phyloP scores from a whole-genome alignment of 2,888 invertebrate genomes.

The Drosophila koepferae region DNA sequence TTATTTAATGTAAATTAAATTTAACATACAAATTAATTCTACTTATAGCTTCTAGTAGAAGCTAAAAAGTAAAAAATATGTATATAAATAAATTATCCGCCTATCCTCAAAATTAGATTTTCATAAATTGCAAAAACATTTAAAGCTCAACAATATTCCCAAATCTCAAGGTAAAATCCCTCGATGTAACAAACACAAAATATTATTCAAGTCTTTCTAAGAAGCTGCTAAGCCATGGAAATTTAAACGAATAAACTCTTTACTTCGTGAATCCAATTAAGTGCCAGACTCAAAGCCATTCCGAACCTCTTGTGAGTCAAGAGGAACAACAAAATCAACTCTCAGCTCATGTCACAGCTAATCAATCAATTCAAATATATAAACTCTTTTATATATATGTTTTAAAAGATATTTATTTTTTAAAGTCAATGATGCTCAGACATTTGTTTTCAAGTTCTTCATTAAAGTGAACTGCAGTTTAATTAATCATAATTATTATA shows the following conservation, averaged over 20 bases:
- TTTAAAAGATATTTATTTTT: background rate
- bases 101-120: too few species aligned
- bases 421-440: background rate
- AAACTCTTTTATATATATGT: background rate
- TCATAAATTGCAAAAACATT: too few species aligned
- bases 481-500: background rate
- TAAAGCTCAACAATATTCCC: background rate
- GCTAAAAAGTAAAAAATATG: too few species aligned
- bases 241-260: background rate
- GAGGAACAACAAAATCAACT: background rate
- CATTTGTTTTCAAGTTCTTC: background rate
- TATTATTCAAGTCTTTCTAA: background rate
- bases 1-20: too few species aligned
- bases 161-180: background rate
- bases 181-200: background rate
- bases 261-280: background rate
- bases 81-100: too few species aligned
- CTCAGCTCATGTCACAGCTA: background rate
- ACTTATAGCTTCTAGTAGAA: too few species aligned
- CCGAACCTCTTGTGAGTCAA: too few species aligned
- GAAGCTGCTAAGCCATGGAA: background rate
- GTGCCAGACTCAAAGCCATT: too few species aligned
- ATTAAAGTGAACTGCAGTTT: background rate
- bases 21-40: too few species aligned
- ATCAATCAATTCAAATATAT: background rate